A percentile compares a stretch with the other conserved stretches of the same genome.
Conservation (phyloP, 2,113 vertebrate species). For the Rhinichthys klamathensis region DNA sequence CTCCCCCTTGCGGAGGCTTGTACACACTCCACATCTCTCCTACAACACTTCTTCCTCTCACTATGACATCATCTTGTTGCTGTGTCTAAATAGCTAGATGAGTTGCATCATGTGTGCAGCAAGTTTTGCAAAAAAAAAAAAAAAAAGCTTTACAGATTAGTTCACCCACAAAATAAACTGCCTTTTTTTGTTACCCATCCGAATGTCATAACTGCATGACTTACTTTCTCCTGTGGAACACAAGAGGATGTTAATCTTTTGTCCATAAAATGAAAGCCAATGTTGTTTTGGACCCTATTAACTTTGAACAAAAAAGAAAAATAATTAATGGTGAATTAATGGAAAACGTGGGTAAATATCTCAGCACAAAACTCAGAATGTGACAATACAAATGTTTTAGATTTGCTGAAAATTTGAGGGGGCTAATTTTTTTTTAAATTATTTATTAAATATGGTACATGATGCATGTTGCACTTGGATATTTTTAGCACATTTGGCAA, state of each 20-base stretch:
- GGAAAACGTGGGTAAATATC: too few species aligned
- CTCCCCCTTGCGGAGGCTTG: slow-evolving; percentile 23
- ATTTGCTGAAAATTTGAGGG: neutral
- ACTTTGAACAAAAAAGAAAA: too few species aligned
- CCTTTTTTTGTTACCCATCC: neutral
- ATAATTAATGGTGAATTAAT: neutral
- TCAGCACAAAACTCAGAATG: neutral
- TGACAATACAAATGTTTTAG: neutral
- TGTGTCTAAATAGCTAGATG: neutral
- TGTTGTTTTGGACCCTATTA: neutral
- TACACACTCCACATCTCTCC: slow-evolving; percentile 43
- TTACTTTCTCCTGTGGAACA: neutral
- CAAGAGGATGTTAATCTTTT: neutral
- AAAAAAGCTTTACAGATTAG: neutral
- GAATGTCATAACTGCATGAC: neutral
- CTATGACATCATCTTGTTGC: neutral
- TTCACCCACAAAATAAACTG: neutral
- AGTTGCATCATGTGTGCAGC: slow-evolving; percentile 3
- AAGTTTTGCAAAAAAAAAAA: neutral
- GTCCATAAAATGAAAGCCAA: neutral
- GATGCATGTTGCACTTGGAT: neutral
- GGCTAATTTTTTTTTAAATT: neutral
- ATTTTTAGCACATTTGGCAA: neutral
- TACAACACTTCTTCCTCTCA: slow-evolving; percentile 9
- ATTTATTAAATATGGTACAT: neutral